Evolutionary conservation across 2,113 vertebrate species (phyloP), one percentile per base, ranked within the genome.

Genomic region (Pterocles burchelli): DNA sequence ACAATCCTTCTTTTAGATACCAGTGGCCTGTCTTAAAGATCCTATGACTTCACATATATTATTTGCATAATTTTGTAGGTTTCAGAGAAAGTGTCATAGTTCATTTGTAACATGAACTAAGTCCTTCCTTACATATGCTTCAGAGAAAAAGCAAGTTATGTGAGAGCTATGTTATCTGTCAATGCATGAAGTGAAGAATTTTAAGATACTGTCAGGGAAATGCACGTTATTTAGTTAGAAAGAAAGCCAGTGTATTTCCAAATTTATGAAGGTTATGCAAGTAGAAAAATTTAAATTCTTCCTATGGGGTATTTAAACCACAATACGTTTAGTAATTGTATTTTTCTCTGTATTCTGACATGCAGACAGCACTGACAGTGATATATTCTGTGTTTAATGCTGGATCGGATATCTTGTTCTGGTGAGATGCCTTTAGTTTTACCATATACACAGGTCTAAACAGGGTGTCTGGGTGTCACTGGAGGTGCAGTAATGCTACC

Each of bases 311-410:
- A 38, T 72, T 71, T 46, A 55, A 46, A 59, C 19, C 15, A 68
- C 0, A 3, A 4, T 48, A 29, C 1, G 0, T 84, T 94, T 51
- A 10, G 1, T 41, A 57, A 48, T 24, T 46, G 3, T 22, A 19
- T 77, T 85, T 88, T 78, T 74, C 4, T 57, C 15, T 80, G 18
- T 72, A 48, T 80, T 76, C 14, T 75, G 73, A 43, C 6, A 20
- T 29, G 11, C 25, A 49, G 46, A 66, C 36, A 73, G 86, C 41
- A 61, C 15, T 80, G 54, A 22, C 11, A n/a, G 25, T 59, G 26
- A 14, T 6, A n/a, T 57, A 54, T 13, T 63, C 74, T 63, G 7
- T 57, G 9, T 49, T 59, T 46, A 63, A 25, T 51, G 3, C 21
- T 90, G 57, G 17, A 11, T 31, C 0, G 0, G 16, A 11, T 54